Evolutionary conservation across 2,797 vertebrate species (phyloP).

Genomic region (Limosa lapponica): DNA sequence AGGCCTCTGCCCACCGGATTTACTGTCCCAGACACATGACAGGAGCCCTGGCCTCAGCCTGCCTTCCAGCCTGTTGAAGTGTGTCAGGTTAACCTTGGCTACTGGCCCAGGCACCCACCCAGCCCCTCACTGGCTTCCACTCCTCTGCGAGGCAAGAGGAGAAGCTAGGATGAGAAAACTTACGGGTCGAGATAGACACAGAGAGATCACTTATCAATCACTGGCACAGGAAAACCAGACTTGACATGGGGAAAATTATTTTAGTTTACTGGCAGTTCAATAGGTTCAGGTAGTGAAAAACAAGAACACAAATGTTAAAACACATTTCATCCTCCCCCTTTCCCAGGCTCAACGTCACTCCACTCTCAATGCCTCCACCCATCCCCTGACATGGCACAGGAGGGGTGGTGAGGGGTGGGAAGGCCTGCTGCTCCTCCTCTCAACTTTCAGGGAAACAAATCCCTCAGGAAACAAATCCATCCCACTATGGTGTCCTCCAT

Average conservation of each 20-base stretch:
- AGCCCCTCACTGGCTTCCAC: fast-evolving
- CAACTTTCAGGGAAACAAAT: background rate
- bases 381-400: fast-evolving
- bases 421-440: background rate
- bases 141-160: background rate
- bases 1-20: background rate
- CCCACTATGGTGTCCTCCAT: background rate
- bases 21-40: background rate
- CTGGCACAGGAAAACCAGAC: background rate
- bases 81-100: background rate
- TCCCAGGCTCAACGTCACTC: background rate
- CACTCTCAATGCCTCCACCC: background rate
- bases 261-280: background rate
- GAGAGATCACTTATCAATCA: background rate
- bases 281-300: background rate
- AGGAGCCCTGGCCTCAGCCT: background rate
- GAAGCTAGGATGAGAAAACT: background rate
- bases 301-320: background rate
- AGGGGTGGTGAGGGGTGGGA: background rate
- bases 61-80: background rate
- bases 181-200: background rate
- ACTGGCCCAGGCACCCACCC: no score
- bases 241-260: background rate
- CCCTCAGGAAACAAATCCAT: background rate
- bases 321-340: fast-evolving